Evolutionary conservation across 2,113 vertebrate genomes (phyloP).

Genomic region (Tragelaphus strepsiceros): DNA sequence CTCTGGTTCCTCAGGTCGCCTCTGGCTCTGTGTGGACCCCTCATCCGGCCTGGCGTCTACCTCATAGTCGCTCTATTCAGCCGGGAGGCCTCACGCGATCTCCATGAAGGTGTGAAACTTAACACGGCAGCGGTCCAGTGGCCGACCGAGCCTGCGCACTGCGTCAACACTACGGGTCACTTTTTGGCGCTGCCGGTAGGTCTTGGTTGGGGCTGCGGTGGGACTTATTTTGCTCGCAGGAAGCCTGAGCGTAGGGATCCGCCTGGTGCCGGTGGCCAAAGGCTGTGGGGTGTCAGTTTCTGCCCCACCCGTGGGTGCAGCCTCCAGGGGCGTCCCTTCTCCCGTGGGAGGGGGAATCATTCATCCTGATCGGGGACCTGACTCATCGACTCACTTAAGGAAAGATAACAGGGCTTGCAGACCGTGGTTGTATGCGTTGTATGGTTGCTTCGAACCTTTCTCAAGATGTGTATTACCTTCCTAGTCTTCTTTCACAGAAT

Average conservation of each 20-base stretch:
- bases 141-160: slow-evolving; percentile 24
- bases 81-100: neutral
- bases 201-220: neutral
- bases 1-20: neutral
- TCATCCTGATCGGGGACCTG: rapidly evolving
- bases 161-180: rapidly evolving
- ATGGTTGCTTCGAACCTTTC: neutral
- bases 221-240: slow-evolving; percentile 27
- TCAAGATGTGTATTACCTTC: neutral
- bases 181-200: neutral
- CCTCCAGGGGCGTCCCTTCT: rapidly evolving
- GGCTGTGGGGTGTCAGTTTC: neutral
- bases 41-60: neutral
- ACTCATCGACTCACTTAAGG: neutral
- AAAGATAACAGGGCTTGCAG: neutral
- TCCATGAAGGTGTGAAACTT: neutral
- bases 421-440: neutral
- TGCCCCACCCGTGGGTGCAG: neutral
- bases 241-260: neutral
- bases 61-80: neutral
- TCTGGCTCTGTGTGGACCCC: neutral
- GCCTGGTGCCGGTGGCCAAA: rapidly evolving
- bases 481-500: neutral
- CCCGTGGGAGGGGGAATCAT: rapidly evolving
- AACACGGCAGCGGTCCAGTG: neutral